Evolutionary conservation across 1,140 invertebrate species (phyloP).

Genomic region (Rhopalosiphum maidis): DNA sequence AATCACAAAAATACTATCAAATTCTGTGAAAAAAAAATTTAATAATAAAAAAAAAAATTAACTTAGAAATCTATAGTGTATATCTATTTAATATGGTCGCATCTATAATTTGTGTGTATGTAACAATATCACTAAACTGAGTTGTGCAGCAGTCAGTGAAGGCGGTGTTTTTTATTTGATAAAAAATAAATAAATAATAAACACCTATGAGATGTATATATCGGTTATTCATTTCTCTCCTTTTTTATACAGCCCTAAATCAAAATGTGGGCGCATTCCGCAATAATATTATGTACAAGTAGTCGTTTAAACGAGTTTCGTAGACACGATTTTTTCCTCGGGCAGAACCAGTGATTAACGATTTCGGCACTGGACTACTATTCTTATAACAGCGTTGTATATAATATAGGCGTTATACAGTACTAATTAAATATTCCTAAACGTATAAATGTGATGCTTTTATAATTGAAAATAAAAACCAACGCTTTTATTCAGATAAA

Average conservation of each 20-base stretch:
- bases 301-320: slow-evolving; percentile 1
- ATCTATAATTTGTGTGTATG: background rate
- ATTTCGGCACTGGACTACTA: background rate
- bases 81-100: background rate
- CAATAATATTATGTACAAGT: background rate
- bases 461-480: background rate
- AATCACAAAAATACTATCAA: too few species aligned
- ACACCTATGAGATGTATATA: background rate
- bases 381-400: background rate
- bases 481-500: background rate
- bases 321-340: background rate
- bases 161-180: slow-evolving; percentile 10
- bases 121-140: background rate
- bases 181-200: slow-evolving; percentile 8
- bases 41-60: background rate
- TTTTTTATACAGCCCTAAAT: background rate
- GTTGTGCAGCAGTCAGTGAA: background rate
- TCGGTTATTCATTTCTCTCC: background rate
- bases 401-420: background rate
- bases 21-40: too few species aligned
- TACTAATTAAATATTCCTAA: background rate
- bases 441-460: background rate
- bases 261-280: background rate
- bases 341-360: background rate
- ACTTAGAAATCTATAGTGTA: background rate